Base-by-base conservation (phyloP, 2,113 vertebrate genomes). In the Strigops habroptila region DNA sequence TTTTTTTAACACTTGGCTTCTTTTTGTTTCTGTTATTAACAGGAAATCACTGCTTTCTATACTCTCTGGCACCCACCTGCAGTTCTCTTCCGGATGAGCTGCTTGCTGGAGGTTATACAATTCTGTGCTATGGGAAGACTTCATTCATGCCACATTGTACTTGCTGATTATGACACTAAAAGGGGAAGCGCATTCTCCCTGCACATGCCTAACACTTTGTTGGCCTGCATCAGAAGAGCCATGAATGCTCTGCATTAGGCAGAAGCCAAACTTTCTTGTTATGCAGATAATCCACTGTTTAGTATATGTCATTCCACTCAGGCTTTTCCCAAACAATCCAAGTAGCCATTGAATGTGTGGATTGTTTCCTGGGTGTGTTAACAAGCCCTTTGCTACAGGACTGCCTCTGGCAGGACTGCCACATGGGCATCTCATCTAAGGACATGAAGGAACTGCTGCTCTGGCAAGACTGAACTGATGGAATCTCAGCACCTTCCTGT, bases 211-310 rank as follows among this genome's bases (percentile, higher is more conserved):
- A 37, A 55, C 23, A 25, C 18, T 91, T 55, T 28, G 57, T 28
- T 93, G 90, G 49, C 55, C 88, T 90, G 44, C 64, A 82, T 48
- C 67, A 94, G 78, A 71, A 73, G 41, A 90, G 70, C 53, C 44
- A 25, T 67, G 90, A 41, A 80, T 74, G 67, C 85, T 82, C 33
- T 75, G 78, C 65, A 46, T 93, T 90, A 95, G 91, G 43, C 62
- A 88, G 87, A 91, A 82, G 75, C 63, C 85, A 90, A 62, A 84
- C 78, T 78, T 96, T 52, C 82, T 71, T 79, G 88, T 90, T 82
- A 96, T 83, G 88, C 76, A 77, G 79, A 90, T 88, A 90, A 96
- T 94, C 82, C 75, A 79, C 46, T 64, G 18, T 65, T 73, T 71
- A 49, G 41, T 49, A 67, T 64, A 91, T 53, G 51, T n/a, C 60